Base-by-base conservation (phyloP, 1,140 invertebrate genomes). In the Ladona fulva region DNA sequence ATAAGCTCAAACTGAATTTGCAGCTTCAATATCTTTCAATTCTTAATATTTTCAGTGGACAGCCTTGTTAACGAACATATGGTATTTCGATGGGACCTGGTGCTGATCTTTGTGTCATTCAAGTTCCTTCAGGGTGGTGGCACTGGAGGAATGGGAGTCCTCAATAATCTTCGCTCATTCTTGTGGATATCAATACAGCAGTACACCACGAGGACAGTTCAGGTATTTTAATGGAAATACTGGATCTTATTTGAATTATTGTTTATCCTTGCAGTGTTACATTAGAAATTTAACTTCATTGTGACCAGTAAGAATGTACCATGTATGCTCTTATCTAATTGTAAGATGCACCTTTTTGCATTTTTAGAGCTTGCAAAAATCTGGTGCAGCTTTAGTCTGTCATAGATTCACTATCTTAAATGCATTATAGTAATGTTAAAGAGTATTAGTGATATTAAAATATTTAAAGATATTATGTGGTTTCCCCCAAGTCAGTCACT, bases 131-230 rank as follows among this genome's bases (percentile, higher is more conserved):
- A 97, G 90, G 97, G 96, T 1, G 95, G 94, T 29, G 94, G 94
- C 75, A 94, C 93, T 16, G 95, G 95, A 19, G 89, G 91, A n/a
- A 95, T 95, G 92, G 97, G 97, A 24, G 86, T 98, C 74, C 86
- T 99, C 12, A 98, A 97, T 84, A 98, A 97, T 85, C 81, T 97
- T 0, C 88, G 97, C 73, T 92, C 92, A 1, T 96, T 96, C 83
- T 85, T 99, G 7, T 99, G 97, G 97, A 97, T 98, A 82, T 89
- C 90, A 80, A 93, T 99, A 75, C 95, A 97, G 81, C 97, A 99
- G 83, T 98, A 95, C 82, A 98, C 97, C 1, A 97, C 95, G 6
- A 89, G 94, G 78, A 93, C 96, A 86, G 90, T 98, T 52, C 92
- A 98, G 87, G 91, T 95, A 37, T 37, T 37, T n/a, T 37, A 37